Percentiles rank a stretch among this genome's conserved stretches.
These are phyloP conservation scores for Whitmania pigra DNA, from an alignment of 1,140 invertebrate species.

Conservation along the genomic window DNA sequence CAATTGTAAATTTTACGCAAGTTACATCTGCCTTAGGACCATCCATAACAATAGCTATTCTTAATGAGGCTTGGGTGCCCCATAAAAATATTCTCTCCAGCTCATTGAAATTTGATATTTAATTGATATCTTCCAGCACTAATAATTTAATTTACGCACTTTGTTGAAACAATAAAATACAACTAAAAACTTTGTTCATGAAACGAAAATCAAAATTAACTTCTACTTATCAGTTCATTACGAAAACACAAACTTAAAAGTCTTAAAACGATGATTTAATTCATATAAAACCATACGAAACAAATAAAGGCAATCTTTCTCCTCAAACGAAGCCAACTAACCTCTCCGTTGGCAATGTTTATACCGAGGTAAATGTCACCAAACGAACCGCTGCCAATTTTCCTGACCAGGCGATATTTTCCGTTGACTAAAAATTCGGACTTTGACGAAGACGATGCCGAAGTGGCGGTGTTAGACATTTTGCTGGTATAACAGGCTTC, in stretches of 20 bases:
- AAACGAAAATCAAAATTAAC: not conserved
- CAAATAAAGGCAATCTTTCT: not conserved
- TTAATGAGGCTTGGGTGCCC: too few species aligned
- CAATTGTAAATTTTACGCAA: too few species aligned
- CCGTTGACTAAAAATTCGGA: slow-evolving; percentile 26
- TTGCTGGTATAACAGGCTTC: not conserved
- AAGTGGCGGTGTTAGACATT: slow-evolving; percentile 17
- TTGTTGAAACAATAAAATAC: not conserved
- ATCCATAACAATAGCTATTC: too few species aligned
- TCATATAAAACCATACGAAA: not conserved
- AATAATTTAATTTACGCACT: too few species aligned
- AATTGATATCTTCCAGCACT: too few species aligned
- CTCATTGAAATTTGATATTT: too few species aligned
- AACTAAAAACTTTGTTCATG: not conserved
- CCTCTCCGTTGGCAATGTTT: slow-evolving; percentile 25
- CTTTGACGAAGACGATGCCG: slow-evolving; percentile 20
- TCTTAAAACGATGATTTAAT: not conserved
- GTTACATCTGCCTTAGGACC: too few species aligned
- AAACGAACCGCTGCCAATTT: slow-evolving; percentile 44
- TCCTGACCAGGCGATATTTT: slow-evolving; percentile 42
- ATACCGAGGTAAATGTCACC: slow-evolving; percentile 42
- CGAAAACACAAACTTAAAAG: not conserved
- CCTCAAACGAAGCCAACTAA: not conserved
- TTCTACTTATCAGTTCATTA: not conserved
- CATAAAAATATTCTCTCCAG: too few species aligned